phyloP scores from a whole-genome alignment of 2,888 invertebrate genomes.

The Heteromyza rotundicornis region DNA sequence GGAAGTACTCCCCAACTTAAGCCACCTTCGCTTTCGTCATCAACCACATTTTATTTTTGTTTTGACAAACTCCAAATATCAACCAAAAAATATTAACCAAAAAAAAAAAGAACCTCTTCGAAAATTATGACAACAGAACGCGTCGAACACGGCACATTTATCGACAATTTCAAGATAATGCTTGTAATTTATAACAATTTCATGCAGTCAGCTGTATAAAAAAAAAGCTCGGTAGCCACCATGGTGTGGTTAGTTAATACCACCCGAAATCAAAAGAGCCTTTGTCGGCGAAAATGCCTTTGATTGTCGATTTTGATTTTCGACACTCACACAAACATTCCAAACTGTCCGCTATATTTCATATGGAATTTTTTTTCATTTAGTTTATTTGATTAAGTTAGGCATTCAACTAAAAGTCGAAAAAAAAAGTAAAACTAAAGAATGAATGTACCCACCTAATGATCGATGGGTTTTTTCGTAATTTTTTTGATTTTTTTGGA shows the following conservation, averaged over 20 bases:
- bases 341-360: constrained; percentile 21
- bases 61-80: too few species aligned
- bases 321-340: constrained; percentile 43
- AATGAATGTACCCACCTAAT: constrained; percentile 38
- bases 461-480: constrained; percentile 51
- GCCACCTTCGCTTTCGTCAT: too few species aligned
- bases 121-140: background rate
- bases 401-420: background rate
- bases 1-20: too few species aligned
- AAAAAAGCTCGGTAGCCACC: constrained; percentile 22
- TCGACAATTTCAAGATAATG: constrained; percentile 31
- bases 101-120: background rate
- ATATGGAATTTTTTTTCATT: constrained; percentile 29
- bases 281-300: constrained; percentile 54
- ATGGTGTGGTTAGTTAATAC: constrained; percentile 22
- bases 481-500: too few species aligned
- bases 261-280: constrained; percentile 24
- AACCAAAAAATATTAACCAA: too few species aligned
- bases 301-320: constrained; percentile 49
- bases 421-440: background rate
- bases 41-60: too few species aligned
- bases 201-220: constrained; percentile 15
- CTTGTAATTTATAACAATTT: constrained; percentile 33
- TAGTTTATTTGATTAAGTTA: constrained; percentile 40
- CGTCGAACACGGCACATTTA: constrained; percentile 4